phyloP scores from a whole-genome alignment of 2,888 invertebrate species.

The Tenthredo mesomela region DNA sequence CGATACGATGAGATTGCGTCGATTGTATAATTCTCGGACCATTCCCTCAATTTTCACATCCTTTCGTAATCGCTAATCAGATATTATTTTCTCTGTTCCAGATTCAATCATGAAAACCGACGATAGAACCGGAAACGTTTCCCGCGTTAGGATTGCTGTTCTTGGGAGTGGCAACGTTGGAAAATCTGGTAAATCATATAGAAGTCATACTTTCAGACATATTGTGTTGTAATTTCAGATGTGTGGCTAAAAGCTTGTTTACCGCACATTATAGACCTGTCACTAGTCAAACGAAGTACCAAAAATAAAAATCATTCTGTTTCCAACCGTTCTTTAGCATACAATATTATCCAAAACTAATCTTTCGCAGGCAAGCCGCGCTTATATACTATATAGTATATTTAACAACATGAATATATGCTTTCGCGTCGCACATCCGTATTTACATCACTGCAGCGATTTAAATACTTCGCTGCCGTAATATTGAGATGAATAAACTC shows the following conservation, averaged over 20 bases:
- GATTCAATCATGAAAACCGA: constrained; percentile 80
- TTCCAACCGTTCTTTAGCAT: neutral
- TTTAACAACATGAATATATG: neutral
- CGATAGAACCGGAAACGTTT: constrained; percentile 83
- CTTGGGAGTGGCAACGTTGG: constrained; percentile 89
- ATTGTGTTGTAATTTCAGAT: neutral
- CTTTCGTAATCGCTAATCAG: neutral
- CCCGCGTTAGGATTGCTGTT: constrained; percentile 87
- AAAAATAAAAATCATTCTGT: constrained; percentile 6
- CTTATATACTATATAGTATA: neutral
- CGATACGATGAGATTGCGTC: neutral
- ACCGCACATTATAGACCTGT: neutral
- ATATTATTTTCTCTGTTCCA: neutral
- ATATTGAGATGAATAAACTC: neutral
- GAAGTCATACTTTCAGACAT: neutral
- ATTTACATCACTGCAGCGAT: neutral
- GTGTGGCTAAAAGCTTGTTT: constrained; percentile 21
- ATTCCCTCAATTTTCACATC: neutral
- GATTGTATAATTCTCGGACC: neutral
- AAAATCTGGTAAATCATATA: constrained; percentile 85
- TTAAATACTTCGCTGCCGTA: neutral
- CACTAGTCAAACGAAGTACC: neutral
- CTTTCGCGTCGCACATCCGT: neutral
- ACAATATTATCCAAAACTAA: neutral
- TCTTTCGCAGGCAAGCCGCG: neutral